phyloP scores from a whole-genome alignment of 2,888 invertebrate genomes.

The Schrankia costaestrigalis region DNA sequence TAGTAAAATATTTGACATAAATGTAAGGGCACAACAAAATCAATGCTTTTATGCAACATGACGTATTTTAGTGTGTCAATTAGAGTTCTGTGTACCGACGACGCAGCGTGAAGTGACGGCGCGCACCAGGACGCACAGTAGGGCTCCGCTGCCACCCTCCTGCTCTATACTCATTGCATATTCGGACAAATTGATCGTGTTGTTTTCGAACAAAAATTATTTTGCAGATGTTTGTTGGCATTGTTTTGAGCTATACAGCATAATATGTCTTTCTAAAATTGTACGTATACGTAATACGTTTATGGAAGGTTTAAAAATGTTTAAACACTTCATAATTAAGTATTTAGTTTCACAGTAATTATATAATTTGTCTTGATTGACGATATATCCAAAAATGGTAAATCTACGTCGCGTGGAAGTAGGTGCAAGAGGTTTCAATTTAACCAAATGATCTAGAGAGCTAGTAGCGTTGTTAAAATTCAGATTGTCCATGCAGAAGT shows the following conservation, averaged over 20 bases:
- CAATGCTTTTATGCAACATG: constrained; percentile 52
- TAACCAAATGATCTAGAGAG: too few relatives aligned
- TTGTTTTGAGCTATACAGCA: constrained; percentile 34
- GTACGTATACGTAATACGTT: constrained; percentile 14
- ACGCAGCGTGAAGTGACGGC: constrained; percentile 64
- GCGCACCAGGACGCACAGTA: constrained; percentile 40
- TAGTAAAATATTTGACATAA: constrained; percentile 28
- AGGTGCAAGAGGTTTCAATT: too few relatives aligned
- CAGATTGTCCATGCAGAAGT: too few relatives aligned
- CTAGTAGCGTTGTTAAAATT: too few relatives aligned
- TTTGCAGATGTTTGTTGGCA: constrained; percentile 42
- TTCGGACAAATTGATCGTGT: constrained; percentile 58
- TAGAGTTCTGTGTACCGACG: constrained; percentile 73
- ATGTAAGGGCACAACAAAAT: constrained; percentile 41
- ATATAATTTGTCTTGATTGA: too few relatives aligned
- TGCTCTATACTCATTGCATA: constrained; percentile 46
- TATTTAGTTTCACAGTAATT: too few relatives aligned
- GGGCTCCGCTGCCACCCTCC: constrained; percentile 36
- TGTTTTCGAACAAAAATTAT: constrained; percentile 51
- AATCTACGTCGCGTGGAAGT: too few relatives aligned
- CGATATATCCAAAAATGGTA: too few relatives aligned
- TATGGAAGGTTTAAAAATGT: too few relatives aligned
- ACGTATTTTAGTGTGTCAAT: constrained; percentile 77
- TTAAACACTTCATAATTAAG: too few relatives aligned
- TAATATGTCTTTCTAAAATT: constrained; percentile 32